Conservation (phyloP, 2,888 invertebrate species). For the Bruchidius siliquastri region DNA sequence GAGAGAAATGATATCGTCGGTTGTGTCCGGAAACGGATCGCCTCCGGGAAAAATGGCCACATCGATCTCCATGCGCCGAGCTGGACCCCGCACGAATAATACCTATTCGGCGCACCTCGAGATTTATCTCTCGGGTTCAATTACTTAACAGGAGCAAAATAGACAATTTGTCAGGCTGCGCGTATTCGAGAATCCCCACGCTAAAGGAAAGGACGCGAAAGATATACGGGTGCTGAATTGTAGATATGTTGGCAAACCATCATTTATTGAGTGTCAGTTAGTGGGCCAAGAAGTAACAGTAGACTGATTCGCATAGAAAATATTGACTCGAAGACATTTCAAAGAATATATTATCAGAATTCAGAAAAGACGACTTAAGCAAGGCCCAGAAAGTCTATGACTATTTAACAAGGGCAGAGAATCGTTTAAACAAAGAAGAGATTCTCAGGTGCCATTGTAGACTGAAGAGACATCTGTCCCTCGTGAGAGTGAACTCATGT, state of each 20-base stretch:
- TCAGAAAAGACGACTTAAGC: no score
- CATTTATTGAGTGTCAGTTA: neutral
- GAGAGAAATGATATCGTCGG: conserved; percentile 40
- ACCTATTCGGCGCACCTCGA: conserved; percentile 12
- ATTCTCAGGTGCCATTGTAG: no score
- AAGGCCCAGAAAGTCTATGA: no score
- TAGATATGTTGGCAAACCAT: neutral
- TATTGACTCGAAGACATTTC: no score
- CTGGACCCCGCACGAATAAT: conserved; percentile 11
- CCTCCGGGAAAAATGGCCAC: conserved; percentile 35
- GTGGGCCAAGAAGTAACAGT: neutral
- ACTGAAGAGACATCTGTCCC: no score
- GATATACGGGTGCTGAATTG: neutral
- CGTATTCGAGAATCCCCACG: neutral
- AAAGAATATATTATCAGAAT: no score
- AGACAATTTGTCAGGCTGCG: conserved; percentile 6
- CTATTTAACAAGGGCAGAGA: no score
- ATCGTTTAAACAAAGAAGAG: no score
- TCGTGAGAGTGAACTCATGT: no score
- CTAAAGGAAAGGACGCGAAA: neutral
- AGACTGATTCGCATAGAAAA: no score
- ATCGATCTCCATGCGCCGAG: conserved; percentile 25
- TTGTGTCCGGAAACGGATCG: conserved; percentile 36
- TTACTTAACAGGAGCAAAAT: conserved; percentile 16
- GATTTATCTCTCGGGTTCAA: conserved; percentile 15